phyloP scores from a whole-genome alignment of 2,888 invertebrate genomes.

The Diadegma fenestrale region DNA sequence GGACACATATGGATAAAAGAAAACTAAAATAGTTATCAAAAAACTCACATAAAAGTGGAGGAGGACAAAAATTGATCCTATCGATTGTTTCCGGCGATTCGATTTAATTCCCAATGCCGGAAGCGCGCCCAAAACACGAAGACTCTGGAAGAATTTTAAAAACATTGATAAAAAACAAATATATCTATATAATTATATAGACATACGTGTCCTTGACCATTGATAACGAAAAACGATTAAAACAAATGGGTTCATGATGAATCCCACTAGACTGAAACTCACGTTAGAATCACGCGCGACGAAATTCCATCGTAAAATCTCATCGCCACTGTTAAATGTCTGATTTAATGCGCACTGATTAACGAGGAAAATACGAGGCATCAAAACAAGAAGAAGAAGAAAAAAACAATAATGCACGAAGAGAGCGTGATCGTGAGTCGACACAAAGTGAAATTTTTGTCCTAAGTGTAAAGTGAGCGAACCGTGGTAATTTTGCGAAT shows the following conservation, averaged over 20 bases:
- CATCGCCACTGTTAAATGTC: constrained; percentile 70
- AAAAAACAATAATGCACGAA: constrained; percentile 27
- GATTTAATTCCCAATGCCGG: constrained; percentile 32
- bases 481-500: constrained; percentile 32
- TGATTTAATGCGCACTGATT: constrained; percentile 70
- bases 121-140: neutral
- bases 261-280: constrained; percentile 78
- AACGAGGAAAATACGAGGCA: neutral
- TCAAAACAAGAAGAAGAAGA: constrained; percentile 33
- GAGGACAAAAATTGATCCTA: constrained; percentile 44
- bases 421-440: constrained; percentile 70
- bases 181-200: constrained; percentile 6
- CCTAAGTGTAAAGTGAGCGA: constrained; percentile 60
- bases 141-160: constrained; percentile 16
- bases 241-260: constrained; percentile 60
- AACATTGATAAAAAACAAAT: constrained; percentile 20
- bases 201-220: constrained; percentile 49
- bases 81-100: constrained; percentile 37
- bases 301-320: constrained; percentile 66
- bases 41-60: neutral
- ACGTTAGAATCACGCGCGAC: constrained; percentile 65
- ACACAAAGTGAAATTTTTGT: constrained; percentile 74
- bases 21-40: neutral
- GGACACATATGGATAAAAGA: neutral
- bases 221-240: constrained; percentile 59